These are phyloP conservation scores for Hydropsyche tenuis DNA, from an alignment of 1,140 invertebrate species.

Conservation along the genomic window DNA sequence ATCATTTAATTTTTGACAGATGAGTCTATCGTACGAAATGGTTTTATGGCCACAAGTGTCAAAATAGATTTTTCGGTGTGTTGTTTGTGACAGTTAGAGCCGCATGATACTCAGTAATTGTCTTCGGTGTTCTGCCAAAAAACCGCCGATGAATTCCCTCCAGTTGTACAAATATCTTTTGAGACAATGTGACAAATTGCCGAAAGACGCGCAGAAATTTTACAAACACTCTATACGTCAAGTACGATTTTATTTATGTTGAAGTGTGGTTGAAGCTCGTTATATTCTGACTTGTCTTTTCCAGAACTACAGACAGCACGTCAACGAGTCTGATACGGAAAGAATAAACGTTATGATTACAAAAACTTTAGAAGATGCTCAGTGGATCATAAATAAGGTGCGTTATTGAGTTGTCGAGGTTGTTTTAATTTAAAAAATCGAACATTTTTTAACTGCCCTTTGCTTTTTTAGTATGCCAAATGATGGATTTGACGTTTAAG, in stretches of 20 bases:
- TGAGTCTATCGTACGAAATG: too few relatives aligned
- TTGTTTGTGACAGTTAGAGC: too few relatives aligned
- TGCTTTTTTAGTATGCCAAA: too few relatives aligned
- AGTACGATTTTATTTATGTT: conserved; percentile 21
- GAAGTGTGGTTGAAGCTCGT: not conserved
- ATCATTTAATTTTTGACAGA: too few relatives aligned
- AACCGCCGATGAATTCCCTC: conserved; percentile 32
- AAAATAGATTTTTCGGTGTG: too few relatives aligned
- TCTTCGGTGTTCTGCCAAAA: conserved; percentile 1
- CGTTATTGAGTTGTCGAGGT: too few relatives aligned
- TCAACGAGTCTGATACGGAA: conserved; percentile 74
- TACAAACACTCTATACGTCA: conserved; percentile 46
- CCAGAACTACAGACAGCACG: conserved; percentile 81
- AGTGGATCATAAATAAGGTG: conserved; percentile 81
- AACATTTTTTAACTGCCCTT: too few relatives aligned
- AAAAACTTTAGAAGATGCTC: conserved; percentile 75
- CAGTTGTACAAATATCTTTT: conserved; percentile 46
- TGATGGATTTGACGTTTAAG: too few relatives aligned
- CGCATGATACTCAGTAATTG: too few relatives aligned
- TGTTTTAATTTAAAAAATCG: too few relatives aligned
- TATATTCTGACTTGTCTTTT: conserved; percentile 49
- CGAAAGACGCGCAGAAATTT: conserved; percentile 40
- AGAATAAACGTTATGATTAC: conserved; percentile 78
- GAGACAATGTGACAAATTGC: conserved; percentile 46
- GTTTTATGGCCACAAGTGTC: too few relatives aligned